phyloP scores from a whole-genome alignment of 2,888 invertebrate species.

The Acleris cristana region DNA sequence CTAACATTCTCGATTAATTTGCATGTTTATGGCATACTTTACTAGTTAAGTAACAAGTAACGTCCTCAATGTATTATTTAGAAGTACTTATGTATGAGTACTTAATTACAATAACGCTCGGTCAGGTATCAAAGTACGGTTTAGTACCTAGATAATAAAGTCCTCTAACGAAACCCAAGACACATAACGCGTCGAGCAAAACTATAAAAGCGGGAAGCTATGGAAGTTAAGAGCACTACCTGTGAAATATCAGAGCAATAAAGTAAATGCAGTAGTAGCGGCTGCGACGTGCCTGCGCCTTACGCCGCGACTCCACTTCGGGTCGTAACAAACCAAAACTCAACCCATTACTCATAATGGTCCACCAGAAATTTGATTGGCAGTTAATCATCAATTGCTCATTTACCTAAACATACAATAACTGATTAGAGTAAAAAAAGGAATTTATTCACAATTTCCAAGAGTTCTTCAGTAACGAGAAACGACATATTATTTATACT shows the following conservation, averaged over 20 bases:
- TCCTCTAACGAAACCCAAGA: conserved; percentile 22
- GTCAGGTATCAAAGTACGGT: background rate
- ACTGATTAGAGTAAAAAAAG: background rate
- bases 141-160: conserved; percentile 22
- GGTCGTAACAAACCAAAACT: conserved; percentile 21
- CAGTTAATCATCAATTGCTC: background rate
- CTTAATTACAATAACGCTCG: no score
- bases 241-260: conserved; percentile 82
- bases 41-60: no score
- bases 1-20: background rate
- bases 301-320: conserved; percentile 38
- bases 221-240: conserved; percentile 81
- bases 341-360: conserved; percentile 11
- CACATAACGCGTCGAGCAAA: conserved; percentile 73
- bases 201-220: conserved; percentile 79
- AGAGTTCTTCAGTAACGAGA: background rate
- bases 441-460: background rate
- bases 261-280: conserved; percentile 77
- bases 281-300: conserved; percentile 68
- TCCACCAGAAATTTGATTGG: conserved; percentile 2
- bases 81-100: no score
- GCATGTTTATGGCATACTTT: no score
- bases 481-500: background rate
- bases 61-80: no score
- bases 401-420: background rate